These are phyloP conservation scores for Dysidea cf. avara DNA, from an alignment of 37 sponge, comb jelly and placozoan genomes.

Conservation along the genomic window DNA sequence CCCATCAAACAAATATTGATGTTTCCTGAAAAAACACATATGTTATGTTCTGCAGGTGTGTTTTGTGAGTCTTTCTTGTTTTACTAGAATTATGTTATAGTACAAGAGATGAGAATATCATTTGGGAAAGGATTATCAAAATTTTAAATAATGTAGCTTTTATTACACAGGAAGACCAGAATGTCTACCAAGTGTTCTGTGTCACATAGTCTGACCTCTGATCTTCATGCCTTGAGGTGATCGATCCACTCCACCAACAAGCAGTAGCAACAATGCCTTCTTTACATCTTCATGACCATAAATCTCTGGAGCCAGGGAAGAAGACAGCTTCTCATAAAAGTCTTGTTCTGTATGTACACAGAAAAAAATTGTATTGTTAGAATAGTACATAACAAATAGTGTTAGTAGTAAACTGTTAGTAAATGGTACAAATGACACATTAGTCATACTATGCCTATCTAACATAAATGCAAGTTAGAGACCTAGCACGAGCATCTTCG, in stretches of 20 bases:
- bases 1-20: conserved; percentile 98
- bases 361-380: not conserved
- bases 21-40: conserved; percentile 52
- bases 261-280: conserved; percentile 93
- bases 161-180: conserved; percentile 1
- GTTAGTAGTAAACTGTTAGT: not conserved
- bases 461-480: too few species aligned
- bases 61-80: too few species aligned
- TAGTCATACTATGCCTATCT: too few species aligned
- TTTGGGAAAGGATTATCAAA: not conserved
- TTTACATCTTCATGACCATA: conserved; percentile 98
- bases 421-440: too few species aligned
- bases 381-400: not conserved
- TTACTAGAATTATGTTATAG: too few species aligned
- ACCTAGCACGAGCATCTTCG: too few species aligned
- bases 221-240: conserved; percentile 98
- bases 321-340: conserved; percentile 93
- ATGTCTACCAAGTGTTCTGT: too few species aligned
- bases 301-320: conserved; percentile 98
- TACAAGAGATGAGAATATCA: too few species aligned
- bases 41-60: too few species aligned
- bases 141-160: not conserved
- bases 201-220: conserved; percentile 73
- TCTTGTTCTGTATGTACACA: conserved; percentile 72
- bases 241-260: conserved; percentile 96